phyloP scores from a whole-genome alignment of 2,888 invertebrate species.

The Philhelius pedissequus region DNA sequence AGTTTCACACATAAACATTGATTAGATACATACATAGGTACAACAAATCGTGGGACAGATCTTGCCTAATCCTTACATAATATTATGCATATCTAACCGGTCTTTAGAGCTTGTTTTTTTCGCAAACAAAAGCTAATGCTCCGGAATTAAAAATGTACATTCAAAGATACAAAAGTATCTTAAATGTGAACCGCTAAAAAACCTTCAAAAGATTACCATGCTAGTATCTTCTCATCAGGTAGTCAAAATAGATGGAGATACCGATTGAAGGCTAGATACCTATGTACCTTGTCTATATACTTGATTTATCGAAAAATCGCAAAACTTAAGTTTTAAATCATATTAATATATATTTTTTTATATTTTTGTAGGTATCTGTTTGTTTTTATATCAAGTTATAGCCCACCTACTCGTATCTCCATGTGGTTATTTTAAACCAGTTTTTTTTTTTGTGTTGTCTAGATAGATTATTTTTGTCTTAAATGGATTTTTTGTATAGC shows the following conservation, averaged over 20 bases:
- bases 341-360: constrained; percentile 16
- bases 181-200: background rate
- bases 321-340: constrained; percentile 48
- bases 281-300: too few species aligned
- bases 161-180: background rate
- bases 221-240: background rate
- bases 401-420: constrained; percentile 42
- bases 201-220: background rate
- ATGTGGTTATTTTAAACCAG: constrained; percentile 30
- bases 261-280: constrained; percentile 7
- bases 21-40: background rate
- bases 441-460: constrained; percentile 36
- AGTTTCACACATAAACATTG: background rate
- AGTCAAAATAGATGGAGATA: constrained; percentile 6
- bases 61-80: background rate
- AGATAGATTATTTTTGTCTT: background rate
- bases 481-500: background rate
- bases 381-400: constrained; percentile 9
- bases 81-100: constrained; percentile 5
- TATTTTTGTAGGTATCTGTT: too few species aligned
- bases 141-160: constrained; percentile 1
- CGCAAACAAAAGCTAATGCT: constrained; percentile 1
- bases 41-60: constrained; percentile 14
- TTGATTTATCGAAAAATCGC: constrained; percentile 51
- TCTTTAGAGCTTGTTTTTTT: constrained; percentile 1